These are phyloP conservation scores for Elachura formosa DNA, from an alignment of 2,113 vertebrate genomes.

Conservation along the genomic window DNA sequence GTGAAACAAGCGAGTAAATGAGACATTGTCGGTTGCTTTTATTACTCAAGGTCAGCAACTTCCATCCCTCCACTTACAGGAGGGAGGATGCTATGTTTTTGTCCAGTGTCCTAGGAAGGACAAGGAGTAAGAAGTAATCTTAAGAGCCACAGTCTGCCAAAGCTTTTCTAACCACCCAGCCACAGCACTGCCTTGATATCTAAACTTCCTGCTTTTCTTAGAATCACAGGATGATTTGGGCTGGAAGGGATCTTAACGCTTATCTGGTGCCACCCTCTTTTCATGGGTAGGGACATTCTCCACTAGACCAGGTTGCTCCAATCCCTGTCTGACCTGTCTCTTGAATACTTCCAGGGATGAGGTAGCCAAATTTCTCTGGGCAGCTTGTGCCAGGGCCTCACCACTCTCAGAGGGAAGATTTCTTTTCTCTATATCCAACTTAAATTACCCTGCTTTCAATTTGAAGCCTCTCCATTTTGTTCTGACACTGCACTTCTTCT, in stretches of 20 bases:
- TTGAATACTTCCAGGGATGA: neutral
- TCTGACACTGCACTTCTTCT: neutral
- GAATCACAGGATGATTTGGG: neutral
- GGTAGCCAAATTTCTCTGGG: neutral
- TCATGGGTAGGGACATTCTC: no score
- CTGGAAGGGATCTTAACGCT: neutral
- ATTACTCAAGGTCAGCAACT: neutral
- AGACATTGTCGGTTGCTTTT: neutral
- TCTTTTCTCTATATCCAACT: neutral
- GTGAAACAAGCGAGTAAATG: neutral
- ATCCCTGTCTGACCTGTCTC: neutral
- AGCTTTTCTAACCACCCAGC: neutral
- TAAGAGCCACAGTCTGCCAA: neutral
- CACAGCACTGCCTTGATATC: rapidly evolving
- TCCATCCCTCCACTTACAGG: rapidly evolving
- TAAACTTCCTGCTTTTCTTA: neutral
- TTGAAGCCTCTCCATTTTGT: neutral
- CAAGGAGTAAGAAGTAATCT: neutral
- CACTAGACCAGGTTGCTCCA: neutral
- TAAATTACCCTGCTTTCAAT: neutral
- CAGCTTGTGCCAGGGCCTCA: neutral
- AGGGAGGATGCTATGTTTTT: neutral
- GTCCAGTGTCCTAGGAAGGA: neutral
- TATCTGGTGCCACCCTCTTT: neutral
- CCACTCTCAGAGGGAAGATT: neutral